These are phyloP conservation scores for Gastracanthus pulcherrimus DNA, from an alignment of 2,888 invertebrate genomes.

Conservation along the genomic window DNA sequence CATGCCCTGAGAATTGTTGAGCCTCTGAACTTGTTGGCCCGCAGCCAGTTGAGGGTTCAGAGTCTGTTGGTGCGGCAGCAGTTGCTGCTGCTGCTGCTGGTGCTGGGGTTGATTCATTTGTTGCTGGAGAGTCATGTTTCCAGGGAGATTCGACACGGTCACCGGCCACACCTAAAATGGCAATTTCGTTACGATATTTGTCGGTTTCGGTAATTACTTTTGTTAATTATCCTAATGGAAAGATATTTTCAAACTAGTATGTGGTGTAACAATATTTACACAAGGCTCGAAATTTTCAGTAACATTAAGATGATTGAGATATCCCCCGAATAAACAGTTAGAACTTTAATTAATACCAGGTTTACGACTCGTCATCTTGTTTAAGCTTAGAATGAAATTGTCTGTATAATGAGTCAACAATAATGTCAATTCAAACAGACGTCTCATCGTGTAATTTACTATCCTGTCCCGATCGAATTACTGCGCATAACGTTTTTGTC, in stretches of 20 bases:
- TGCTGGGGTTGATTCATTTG: conserved; percentile 73
- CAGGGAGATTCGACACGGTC: conserved; percentile 68
- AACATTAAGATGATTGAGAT: conserved; percentile 26
- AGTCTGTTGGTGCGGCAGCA: conserved; percentile 70
- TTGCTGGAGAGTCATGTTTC: conserved; percentile 44
- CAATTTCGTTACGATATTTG: not conserved
- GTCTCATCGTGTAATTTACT: not conserved
- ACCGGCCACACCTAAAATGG: conserved; percentile 71
- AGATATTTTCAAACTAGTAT: not conserved
- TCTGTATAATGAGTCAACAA: not conserved
- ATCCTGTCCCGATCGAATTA: not conserved
- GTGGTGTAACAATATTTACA: not conserved
- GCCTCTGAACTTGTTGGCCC: conserved; percentile 71
- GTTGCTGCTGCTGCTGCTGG: conserved; percentile 73
- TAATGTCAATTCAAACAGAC: not conserved
- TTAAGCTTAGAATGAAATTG: not conserved
- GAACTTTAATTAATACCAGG: too few relatives aligned
- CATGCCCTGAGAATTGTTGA: conserved; percentile 69
- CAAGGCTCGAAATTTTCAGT: conserved; percentile 9
- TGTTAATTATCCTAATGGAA: too few relatives aligned
- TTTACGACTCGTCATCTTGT: too few relatives aligned
- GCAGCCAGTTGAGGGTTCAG: conserved; percentile 69
- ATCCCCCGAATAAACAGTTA: not conserved
- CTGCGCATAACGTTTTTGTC: not conserved
- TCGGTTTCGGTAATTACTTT: not conserved